phyloP scores from a whole-genome alignment of 2,797 vertebrate genomes.

The Myripristis murdjan region DNA sequence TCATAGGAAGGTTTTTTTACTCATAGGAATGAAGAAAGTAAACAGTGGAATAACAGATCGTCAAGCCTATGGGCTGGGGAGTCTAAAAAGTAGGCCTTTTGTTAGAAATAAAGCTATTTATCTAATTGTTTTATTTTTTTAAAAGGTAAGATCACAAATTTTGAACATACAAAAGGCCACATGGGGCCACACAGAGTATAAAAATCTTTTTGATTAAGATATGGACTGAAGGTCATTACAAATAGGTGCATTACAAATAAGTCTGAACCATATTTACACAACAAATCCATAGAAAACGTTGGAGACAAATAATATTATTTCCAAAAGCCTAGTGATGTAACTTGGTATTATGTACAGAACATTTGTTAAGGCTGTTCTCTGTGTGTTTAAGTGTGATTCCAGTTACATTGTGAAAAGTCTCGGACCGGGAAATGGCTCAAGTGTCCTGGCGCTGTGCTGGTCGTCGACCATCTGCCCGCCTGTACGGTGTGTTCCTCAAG shows the following conservation, averaged over 20 bases:
- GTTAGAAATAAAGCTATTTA: constrained; percentile 21
- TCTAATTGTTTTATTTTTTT: neutral
- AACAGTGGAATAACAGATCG: too few relatives aligned
- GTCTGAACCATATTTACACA: constrained; percentile 82
- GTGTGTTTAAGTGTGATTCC: constrained; percentile 33
- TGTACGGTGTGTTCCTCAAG: constrained; percentile 93
- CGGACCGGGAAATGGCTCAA: constrained; percentile 55
- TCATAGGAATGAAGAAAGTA: too few relatives aligned
- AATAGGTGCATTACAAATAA: constrained; percentile 36
- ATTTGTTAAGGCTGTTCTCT: constrained; percentile 25
- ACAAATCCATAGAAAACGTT: constrained; percentile 39
- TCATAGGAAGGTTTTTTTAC: too few relatives aligned
- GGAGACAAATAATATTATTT: constrained; percentile 22
- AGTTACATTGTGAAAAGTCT: constrained; percentile 4
- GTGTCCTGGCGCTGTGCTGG: constrained; percentile 86
- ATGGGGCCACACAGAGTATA: neutral
- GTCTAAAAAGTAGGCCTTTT: constrained; percentile 29
- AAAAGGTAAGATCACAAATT: neutral
- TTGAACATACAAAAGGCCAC: constrained; percentile 23
- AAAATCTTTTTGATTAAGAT: neutral
- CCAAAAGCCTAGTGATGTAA: neutral
- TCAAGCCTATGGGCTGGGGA: too few relatives aligned
- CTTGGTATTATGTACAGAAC: constrained; percentile 55
- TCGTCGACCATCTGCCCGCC: constrained; percentile 88
- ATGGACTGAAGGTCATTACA: constrained; percentile 25